Evolutionary conservation across 2,888 invertebrate genomes (phyloP).

Genomic region (Phrixothrix hirtus): DNA sequence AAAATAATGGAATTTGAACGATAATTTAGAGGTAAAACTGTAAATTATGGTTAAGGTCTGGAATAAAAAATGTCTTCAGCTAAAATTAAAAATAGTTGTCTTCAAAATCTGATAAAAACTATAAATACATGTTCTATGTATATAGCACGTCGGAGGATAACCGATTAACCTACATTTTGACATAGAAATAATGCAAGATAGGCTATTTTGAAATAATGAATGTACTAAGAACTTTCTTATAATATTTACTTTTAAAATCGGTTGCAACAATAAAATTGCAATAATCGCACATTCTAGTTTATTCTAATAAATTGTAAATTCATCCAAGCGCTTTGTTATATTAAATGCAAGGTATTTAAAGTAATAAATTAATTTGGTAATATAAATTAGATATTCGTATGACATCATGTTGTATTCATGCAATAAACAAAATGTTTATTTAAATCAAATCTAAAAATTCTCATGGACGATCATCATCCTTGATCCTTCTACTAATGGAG

Average conservation of each 20-base stretch:
- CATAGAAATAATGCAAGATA: constrained; percentile 2
- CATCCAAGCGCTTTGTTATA: too few relatives aligned
- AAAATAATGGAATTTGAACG: too few relatives aligned
- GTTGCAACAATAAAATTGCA: neutral
- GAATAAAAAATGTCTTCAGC: too few relatives aligned
- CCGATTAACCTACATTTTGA: constrained; percentile 5
- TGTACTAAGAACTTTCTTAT: neutral
- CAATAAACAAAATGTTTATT: neutral
- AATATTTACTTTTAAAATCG: neutral
- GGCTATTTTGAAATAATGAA: constrained; percentile 1
- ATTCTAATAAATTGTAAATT: neutral
- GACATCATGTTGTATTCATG: neutral
- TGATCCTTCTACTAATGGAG: neutral
- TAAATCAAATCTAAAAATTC: neutral
- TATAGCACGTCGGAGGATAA: neutral
- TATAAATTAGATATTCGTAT: neutral
- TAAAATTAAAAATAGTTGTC: neutral
- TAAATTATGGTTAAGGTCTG: too few relatives aligned
- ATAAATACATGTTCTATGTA: neutral
- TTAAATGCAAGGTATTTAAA: too few relatives aligned
- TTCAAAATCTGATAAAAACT: neutral
- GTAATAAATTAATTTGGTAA: neutral
- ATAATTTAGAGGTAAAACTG: too few relatives aligned
- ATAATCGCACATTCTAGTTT: neutral
- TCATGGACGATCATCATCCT: neutral